Percentiles rank a stretch among this genome's conserved stretches.
Evolutionary conservation across 2,113 vertebrate genomes (phyloP).

Genomic region (Odocoileus hemionus): DNA sequence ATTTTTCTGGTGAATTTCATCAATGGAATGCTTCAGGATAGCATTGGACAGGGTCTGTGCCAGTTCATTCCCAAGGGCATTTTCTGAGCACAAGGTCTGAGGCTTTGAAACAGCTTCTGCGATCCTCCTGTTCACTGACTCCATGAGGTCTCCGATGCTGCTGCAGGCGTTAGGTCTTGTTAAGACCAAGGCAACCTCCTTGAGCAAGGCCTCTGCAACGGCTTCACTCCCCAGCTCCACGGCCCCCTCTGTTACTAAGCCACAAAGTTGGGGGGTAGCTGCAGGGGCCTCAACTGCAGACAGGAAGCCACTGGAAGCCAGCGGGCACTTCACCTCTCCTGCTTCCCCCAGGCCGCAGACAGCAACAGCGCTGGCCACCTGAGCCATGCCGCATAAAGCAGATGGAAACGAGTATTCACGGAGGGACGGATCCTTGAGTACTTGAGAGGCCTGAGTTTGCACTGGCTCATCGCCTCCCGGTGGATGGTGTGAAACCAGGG

Average conservation of each 20-base stretch:
- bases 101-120: slow-evolving; percentile 85
- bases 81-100: slow-evolving; percentile 77
- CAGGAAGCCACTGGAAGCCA: slow-evolving; percentile 81
- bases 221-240: slow-evolving; percentile 85
- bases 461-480: slow-evolving; percentile 24
- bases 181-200: slow-evolving; percentile 86
- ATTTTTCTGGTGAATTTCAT: slow-evolving; percentile 86
- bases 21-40: slow-evolving; percentile 89
- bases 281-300: slow-evolving; percentile 84
- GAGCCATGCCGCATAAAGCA: slow-evolving; percentile 91
- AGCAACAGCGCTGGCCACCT: slow-evolving; percentile 91
- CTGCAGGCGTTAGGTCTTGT: slow-evolving; percentile 84
- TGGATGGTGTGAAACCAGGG: not conserved
- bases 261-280: slow-evolving; percentile 82
- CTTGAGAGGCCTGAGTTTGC: slow-evolving; percentile 53
- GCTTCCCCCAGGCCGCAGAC: slow-evolving; percentile 86
- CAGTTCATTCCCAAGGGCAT: slow-evolving; percentile 84
- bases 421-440: slow-evolving; percentile 9
- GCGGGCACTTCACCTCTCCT: slow-evolving; percentile 72
- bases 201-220: slow-evolving; percentile 89
- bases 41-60: slow-evolving; percentile 89
- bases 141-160: slow-evolving; percentile 87
- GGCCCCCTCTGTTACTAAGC: slow-evolving; percentile 82
- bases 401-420: slow-evolving; percentile 88
- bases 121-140: slow-evolving; percentile 87